phyloP scores from a whole-genome alignment of 2,797 vertebrate genomes.

The Channa striata region DNA sequence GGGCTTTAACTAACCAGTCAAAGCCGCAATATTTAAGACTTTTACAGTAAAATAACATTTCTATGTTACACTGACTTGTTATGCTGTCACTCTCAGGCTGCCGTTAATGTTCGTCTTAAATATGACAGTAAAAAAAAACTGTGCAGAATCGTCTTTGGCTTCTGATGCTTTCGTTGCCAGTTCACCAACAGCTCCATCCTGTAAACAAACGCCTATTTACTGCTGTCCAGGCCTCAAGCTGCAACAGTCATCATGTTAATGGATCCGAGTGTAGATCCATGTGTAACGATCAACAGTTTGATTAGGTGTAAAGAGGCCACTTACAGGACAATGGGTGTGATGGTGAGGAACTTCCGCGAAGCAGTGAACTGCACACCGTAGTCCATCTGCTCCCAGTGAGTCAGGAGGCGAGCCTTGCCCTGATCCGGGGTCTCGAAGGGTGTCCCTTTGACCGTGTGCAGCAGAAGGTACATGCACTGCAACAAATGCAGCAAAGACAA shows the following conservation, averaged over 20 bases:
- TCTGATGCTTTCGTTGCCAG: no score
- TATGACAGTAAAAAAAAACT: neutral
- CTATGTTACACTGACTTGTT: no score
- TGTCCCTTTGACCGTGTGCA: conserved; percentile 97
- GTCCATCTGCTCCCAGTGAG: conserved; percentile 99
- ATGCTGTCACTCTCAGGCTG: no score
- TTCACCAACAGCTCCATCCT: no score
- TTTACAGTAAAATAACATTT: no score
- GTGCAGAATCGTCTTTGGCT: no score
- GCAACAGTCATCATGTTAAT: no score
- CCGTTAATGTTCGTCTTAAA: neutral
- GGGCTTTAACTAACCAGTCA: no score
- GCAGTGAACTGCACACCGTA: conserved; percentile 97
- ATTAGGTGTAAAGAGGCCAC: conserved; percentile 57
- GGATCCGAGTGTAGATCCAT: neutral
- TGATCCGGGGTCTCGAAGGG: conserved; percentile 98
- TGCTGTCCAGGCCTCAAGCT: no score
- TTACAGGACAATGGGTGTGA: conserved; percentile 97
- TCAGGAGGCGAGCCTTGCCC: conserved; percentile 94
- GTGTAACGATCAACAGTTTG: neutral
- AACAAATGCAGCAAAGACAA: conserved; percentile 26
- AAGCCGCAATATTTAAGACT: no score
- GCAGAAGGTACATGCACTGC: conserved; percentile 97
- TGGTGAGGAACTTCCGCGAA: conserved; percentile 97
- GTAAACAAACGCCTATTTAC: no score